A percentile compares a stretch with the other conserved stretches of the same genome.
phyloP scores from a whole-genome alignment of 2,888 invertebrate genomes.

The Polymixis flavicincta region DNA sequence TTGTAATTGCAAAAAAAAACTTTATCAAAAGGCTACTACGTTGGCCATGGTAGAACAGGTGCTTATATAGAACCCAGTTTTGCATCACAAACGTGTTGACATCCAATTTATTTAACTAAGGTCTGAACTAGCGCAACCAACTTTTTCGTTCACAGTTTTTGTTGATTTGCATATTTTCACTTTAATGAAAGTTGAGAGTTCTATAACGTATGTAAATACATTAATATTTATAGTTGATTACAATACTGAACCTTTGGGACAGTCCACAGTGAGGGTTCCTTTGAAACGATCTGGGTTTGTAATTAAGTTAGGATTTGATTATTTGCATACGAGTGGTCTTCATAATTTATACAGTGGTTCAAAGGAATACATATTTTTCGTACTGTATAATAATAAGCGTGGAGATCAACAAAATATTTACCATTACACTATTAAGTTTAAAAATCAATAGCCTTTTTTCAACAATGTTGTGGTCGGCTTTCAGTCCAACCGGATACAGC shows the following conservation, averaged over 20 bases:
- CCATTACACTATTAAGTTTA: background rate
- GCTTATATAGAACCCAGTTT: conserved; percentile 75
- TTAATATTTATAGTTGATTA: conserved; percentile 86
- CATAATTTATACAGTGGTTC: conserved; percentile 45
- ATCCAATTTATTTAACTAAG: conserved; percentile 79
- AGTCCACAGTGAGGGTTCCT: conserved; percentile 62
- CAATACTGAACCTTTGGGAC: conserved; percentile 73
- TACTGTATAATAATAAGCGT: conserved; percentile 11
- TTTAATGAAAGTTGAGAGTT: conserved; percentile 73
- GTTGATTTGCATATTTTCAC: conserved; percentile 82
- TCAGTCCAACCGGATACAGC: no score
- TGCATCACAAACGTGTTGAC: conserved; percentile 85
- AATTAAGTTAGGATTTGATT: conserved; percentile 70
- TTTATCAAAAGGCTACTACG: conserved; percentile 68
- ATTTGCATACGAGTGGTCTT: conserved; percentile 62
- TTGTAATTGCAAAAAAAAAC: conserved; percentile 80
- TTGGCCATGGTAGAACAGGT: conserved; percentile 56
- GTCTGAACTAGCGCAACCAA: conserved; percentile 69
- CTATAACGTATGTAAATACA: conserved; percentile 72
- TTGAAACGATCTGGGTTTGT: conserved; percentile 69
- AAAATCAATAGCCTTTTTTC: background rate
- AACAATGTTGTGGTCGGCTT: no score
- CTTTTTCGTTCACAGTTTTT: conserved; percentile 73
- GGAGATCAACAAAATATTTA: background rate
- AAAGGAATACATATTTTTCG: conserved; percentile 48